Conservation (phyloP, 2,113 vertebrate species). For the Cebidichthys violaceus region DNA sequence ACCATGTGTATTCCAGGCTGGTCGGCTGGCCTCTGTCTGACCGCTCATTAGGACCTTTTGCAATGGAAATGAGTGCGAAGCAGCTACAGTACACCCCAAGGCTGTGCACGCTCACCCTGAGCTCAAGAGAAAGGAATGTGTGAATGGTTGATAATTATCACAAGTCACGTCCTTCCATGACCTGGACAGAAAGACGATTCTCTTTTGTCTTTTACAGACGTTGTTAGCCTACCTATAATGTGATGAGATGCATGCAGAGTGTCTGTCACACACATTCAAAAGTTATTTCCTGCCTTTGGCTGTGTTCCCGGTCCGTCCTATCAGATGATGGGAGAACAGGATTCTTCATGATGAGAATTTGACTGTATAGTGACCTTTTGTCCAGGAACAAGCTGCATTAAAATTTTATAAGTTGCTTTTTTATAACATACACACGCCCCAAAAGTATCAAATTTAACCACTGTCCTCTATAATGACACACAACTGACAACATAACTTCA, state of each 20-base stretch:
- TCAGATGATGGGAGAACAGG: constrained; percentile 49
- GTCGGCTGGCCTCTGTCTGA: constrained; percentile 9
- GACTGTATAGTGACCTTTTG: constrained; percentile 49
- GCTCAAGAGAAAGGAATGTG: constrained; percentile 60
- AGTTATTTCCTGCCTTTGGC: constrained; percentile 66
- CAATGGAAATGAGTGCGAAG: constrained; percentile 65
- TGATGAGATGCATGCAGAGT: constrained; percentile 1
- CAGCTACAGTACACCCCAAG: constrained; percentile 15
- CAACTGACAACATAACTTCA: background rate
- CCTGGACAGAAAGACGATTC: constrained; percentile 17
- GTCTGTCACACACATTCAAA: constrained; percentile 48
- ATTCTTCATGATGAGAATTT: constrained; percentile 51
- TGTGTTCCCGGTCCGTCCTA: constrained; percentile 45
- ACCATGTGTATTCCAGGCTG: constrained; percentile 68
- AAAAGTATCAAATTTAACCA: background rate
- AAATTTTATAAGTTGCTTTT: background rate
- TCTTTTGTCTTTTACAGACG: constrained; percentile 12
- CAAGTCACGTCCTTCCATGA: constrained; percentile 18
- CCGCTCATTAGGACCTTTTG: constrained; percentile 56
- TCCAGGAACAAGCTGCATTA: constrained; percentile 29
- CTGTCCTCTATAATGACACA: background rate
- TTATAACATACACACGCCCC: background rate
- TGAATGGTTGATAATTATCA: constrained; percentile 68
- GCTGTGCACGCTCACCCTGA: constrained; percentile 27
- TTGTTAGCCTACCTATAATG: background rate